Conservation (phyloP, 2,113 vertebrate species). For the Xenopus borealis region DNA sequence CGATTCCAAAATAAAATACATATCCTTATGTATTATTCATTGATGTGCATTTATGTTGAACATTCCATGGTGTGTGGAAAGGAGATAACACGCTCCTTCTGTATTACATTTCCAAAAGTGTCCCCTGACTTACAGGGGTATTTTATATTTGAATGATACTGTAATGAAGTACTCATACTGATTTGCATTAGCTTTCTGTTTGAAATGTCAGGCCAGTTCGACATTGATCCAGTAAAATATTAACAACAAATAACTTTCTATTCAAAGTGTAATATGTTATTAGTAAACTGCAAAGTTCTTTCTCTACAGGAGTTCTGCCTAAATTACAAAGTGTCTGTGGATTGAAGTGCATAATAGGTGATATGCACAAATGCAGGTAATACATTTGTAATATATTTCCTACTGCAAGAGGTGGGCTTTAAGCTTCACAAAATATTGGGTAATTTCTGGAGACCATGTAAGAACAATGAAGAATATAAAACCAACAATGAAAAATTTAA, state of each 20-base stretch:
- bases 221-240: slow-evolving; percentile 22
- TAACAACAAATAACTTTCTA: slow-evolving; percentile 11
- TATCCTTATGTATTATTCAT: slow-evolving; percentile 37
- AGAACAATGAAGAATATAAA: too few relatives aligned
- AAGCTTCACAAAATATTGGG: too few relatives aligned
- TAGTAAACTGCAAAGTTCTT: neutral
- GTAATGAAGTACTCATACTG: slow-evolving; percentile 32
- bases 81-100: slow-evolving; percentile 37
- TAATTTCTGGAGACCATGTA: too few relatives aligned
- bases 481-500: too few relatives aligned
- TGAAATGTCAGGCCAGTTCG: slow-evolving; percentile 34
- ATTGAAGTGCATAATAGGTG: neutral
- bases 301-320: neutral
- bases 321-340: neutral
- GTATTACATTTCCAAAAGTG: slow-evolving; percentile 36
- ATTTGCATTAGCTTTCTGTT: slow-evolving; percentile 36
- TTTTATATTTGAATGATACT: slow-evolving; percentile 36
- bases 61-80: slow-evolving; percentile 30
- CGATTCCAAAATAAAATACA: slow-evolving; percentile 30
- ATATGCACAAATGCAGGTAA: neutral
- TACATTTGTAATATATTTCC: too few relatives aligned
- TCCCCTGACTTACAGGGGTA: slow-evolving; percentile 38
- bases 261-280: neutral
- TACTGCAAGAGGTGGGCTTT: too few relatives aligned
- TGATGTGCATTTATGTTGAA: slow-evolving; percentile 29